Base-by-base conservation (phyloP, 1,140 invertebrate species). In the Trichonephila clavipes region DNA sequence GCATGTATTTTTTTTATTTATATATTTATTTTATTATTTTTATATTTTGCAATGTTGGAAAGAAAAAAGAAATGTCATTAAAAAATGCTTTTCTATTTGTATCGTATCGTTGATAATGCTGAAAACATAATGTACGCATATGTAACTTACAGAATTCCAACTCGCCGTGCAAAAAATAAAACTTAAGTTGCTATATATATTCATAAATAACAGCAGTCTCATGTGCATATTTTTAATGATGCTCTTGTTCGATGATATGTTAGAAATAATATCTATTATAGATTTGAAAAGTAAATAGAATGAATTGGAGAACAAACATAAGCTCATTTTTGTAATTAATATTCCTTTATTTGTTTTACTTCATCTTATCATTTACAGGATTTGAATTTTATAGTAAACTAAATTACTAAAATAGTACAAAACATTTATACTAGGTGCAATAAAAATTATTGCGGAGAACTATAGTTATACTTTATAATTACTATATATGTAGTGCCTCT, bases 261-360 rank as follows among this genome's bases (percentile, higher is more conserved):
- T 61, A 61, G 18, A 61, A 61, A 18, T 16, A 64, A 64, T 64
- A n/a, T 64, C 7, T 19, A 64, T n/a, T 28, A 34, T 72, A 34
- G 24, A 34, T 72, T 72, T 24, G 14, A 28, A 28, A 6, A 40
- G 72, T 7, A 40, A 18, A 51, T 51, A 51, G 7, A 77, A 34
- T 40, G 4, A 18, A 34, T 18, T 18, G 18, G 34, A 40, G 6
- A 16, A 77, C 12, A 77, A 7, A 69, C 28, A 16, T 18, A 4
- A 77, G 18, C 16, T 40, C 10, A 34, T 77, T 77, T 77, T 34
- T 77, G 51, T 51, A 77, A 34, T 77, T 77, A 77, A 77, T 83
- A 83, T n/a, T 12, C 51, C 19, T 83, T 83, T 83, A 83, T 83
- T 83, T 83, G n/a, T 21, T 28, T 83, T 83, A 83, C 12, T 58